Percentiles rank a stretch among this genome's conserved stretches.
phyloP scores from a whole-genome alignment of 2,888 invertebrate genomes.

The Opisthograptis luteolata region DNA sequence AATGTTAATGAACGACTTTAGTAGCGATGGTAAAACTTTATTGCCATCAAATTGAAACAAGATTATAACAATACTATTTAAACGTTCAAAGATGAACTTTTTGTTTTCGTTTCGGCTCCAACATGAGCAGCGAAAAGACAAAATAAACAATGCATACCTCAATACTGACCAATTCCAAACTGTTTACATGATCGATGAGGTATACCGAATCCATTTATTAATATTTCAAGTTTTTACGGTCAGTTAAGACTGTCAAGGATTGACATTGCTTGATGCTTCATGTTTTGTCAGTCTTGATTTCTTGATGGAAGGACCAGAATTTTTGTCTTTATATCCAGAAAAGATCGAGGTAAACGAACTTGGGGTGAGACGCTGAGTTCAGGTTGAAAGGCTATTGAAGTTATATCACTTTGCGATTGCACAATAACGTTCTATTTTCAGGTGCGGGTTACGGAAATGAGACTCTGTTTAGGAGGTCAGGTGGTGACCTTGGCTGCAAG shows the following conservation, averaged over 20 bases:
- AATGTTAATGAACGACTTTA: neutral
- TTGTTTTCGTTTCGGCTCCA: constrained; percentile 26
- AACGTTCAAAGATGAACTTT: constrained; percentile 15
- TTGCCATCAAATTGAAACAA: neutral
- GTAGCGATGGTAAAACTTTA: neutral
- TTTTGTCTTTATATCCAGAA: constrained; percentile 28
- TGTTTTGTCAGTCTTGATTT: constrained; percentile 12
- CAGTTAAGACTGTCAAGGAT: constrained; percentile 18
- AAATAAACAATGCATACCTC: constrained; percentile 30
- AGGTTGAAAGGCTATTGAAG: constrained; percentile 22
- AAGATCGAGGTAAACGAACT: constrained; percentile 27
- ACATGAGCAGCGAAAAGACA: constrained; percentile 31
- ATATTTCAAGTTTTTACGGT: constrained; percentile 39
- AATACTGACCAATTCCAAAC: constrained; percentile 38
- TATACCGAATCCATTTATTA: constrained; percentile 47
- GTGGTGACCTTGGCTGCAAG: constrained; percentile 79
- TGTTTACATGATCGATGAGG: constrained; percentile 52
- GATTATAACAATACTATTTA: neutral
- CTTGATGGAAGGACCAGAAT: constrained; percentile 7
- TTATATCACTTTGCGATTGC: constrained; percentile 34
- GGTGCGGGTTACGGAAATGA: constrained; percentile 61
- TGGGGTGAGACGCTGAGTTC: neutral
- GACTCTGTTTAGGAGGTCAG: constrained; percentile 75
- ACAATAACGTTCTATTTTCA: constrained; percentile 48
- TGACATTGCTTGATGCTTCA: constrained; percentile 25